phyloP scores from a whole-genome alignment of 2,888 invertebrate genomes.

The Koerneria pararmatus region DNA sequence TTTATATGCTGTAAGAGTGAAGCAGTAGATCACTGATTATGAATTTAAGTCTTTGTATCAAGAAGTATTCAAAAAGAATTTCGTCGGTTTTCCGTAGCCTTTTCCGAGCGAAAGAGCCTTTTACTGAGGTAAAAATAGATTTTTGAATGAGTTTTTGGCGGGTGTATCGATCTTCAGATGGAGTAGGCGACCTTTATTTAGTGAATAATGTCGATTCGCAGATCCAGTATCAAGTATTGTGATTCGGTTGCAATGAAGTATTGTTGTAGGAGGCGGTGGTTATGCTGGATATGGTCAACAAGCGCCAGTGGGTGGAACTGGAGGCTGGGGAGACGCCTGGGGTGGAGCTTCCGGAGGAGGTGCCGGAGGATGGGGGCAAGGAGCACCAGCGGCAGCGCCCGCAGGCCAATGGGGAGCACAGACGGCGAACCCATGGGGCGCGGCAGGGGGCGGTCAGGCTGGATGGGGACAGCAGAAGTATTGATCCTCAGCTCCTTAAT shows the following conservation, averaged over 20 bases:
- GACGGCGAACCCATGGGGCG: background rate
- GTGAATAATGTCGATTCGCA: too few relatives aligned
- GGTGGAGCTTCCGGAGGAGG: background rate
- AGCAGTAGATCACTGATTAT: background rate
- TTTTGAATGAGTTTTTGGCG: too few relatives aligned
- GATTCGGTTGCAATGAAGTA: background rate
- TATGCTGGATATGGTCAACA: background rate
- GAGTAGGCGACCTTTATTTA: too few relatives aligned
- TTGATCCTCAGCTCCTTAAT: background rate
- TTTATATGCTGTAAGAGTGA: background rate
- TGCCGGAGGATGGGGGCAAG: conserved; percentile 19
- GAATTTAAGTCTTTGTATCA: background rate
- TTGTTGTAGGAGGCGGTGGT: background rate
- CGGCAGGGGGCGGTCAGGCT: background rate
- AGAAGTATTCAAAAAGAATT: background rate
- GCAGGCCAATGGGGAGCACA: conserved; percentile 27
- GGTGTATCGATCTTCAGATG: too few relatives aligned
- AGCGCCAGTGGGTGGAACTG: conserved; percentile 21
- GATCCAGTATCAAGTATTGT: too few relatives aligned
- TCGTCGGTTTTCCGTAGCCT: background rate
- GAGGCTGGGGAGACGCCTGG: conserved; percentile 3
- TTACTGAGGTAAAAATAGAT: background rate
- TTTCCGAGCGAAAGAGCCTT: background rate
- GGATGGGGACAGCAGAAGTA: conserved; percentile 3
- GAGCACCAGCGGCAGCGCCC: conserved; percentile 21